Evolutionary conservation across 2,113 vertebrate species (phyloP).

Genomic region (Girardinichthys multiradiatus): DNA sequence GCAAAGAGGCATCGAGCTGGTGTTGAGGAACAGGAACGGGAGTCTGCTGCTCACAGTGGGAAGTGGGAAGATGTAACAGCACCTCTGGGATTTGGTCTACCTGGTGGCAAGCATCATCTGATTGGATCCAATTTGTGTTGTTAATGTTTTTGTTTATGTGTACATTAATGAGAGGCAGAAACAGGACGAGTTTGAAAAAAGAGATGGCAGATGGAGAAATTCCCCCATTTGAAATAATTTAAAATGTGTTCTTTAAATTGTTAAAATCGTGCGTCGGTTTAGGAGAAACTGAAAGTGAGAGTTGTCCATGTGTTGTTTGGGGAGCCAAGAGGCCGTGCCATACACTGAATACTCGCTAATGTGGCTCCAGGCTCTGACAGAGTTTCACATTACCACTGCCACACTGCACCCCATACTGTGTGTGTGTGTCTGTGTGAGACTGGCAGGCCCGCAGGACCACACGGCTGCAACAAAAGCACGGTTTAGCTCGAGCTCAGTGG

Average conservation of each 20-base stretch:
- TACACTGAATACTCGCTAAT: conserved; percentile 59
- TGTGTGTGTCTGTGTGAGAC: conserved; percentile 35
- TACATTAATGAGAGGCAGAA: conserved; percentile 12
- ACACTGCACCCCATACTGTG: conserved; percentile 31
- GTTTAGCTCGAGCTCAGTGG: conserved; percentile 44
- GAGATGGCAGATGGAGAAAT: not conserved
- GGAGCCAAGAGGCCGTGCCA: conserved; percentile 55
- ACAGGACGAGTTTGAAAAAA: conserved; percentile 2
- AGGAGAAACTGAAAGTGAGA: conserved; percentile 16
- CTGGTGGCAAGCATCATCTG: conserved; percentile 44
- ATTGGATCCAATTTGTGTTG: conserved; percentile 59
- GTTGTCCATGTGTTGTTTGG: conserved; percentile 13
- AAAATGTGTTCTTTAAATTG: not conserved
- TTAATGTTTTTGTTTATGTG: conserved; percentile 57
- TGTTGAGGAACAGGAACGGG: conserved; percentile 60
- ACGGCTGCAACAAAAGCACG: conserved; percentile 58
- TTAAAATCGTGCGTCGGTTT: not conserved
- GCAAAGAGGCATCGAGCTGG: conserved; percentile 52
- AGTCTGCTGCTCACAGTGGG: conserved; percentile 65
- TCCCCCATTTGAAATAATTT: not conserved
- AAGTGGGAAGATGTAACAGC: conserved; percentile 68
- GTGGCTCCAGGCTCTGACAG: conserved; percentile 53
- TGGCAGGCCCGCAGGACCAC: conserved; percentile 54
- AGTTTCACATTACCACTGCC: conserved; percentile 60
- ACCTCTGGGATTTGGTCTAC: conserved; percentile 68